Evolutionary conservation across 2,888 invertebrate genomes (phyloP).

Genomic region (Orgyia antiqua): DNA sequence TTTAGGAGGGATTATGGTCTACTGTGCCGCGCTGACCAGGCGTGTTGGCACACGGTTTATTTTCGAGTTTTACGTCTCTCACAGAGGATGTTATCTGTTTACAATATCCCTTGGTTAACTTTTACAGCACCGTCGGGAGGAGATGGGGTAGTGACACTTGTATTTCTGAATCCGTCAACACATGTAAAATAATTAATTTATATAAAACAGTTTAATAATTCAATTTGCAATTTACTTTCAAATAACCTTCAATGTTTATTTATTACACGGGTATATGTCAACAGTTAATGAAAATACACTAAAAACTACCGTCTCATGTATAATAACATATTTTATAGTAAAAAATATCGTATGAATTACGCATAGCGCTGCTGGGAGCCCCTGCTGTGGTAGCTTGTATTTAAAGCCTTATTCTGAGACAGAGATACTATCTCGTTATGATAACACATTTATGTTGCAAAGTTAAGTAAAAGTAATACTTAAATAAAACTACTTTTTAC

Average conservation of each 20-base stretch:
- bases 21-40: no score
- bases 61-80: no score
- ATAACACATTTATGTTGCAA: neutral
- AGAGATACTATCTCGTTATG: constrained; percentile 5
- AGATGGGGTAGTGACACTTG: no score
- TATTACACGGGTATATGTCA: constrained; percentile 11
- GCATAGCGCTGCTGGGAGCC: constrained; percentile 33
- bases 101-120: no score
- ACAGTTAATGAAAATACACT: constrained; percentile 22
- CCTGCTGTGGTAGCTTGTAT: constrained; percentile 37
- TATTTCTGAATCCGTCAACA: neutral
- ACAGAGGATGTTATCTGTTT: no score
- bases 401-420: constrained; percentile 14
- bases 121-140: no score
- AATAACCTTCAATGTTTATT: neutral
- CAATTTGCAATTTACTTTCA: neutral
- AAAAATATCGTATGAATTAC: constrained; percentile 47
- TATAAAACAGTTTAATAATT: no score
- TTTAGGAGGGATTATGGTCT: no score
- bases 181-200: no score
- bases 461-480: neutral
- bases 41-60: no score
- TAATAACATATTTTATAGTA: constrained; percentile 36
- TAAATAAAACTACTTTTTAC: no score
- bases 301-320: constrained; percentile 29